Base-by-base conservation (phyloP, 2,113 vertebrate species). In the Symphodus melops region DNA sequence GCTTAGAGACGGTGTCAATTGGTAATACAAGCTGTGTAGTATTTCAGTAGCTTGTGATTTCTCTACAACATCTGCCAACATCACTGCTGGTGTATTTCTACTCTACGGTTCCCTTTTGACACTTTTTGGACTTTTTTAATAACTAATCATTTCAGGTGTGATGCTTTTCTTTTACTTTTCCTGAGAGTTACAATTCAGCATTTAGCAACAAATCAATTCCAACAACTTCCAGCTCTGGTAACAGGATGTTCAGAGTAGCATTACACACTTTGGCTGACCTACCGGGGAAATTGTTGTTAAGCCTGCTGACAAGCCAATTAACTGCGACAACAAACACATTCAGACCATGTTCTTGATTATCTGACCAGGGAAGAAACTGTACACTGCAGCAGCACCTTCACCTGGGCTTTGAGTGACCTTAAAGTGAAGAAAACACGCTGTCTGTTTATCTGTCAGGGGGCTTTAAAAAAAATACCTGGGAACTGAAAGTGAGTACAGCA, bases 291-390 rank as follows among this genome's bases (percentile, higher is more conserved):
- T 41, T 68, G 79, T 78, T 83, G 73, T 83, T 81, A 77, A 85
- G 75, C 73, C 70, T 70, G 64, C 77, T 82, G 85, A 92, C 86
- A 91, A 89, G 80, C 79, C 83, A 82, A 88, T 88, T 86, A 88
- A 84, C 67, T 77, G 64, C 79, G 76, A 89, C 87, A 89, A 89
- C 83, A 90, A 89, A 88, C 82, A 82, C 56, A 81, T 56, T 51
- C 66, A 64, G 69, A 68, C 51, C 37, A n/a, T 77, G 74, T 61
- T 86, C 74, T 23, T 62, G 77, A 86, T 78, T 68, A 79, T 85
- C 62, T 23, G 19, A 62, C 64, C 54, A 56, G 57, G 68, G 33
- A 21, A 78, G 42, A 51, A 76, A 83, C 46, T 41, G 44, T 46
- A 46, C 53, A 55, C 51, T 55, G 33, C 10, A 55, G 33, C 36